These are phyloP conservation scores for Seladonia tumulorum DNA, from an alignment of 2,888 invertebrate species.

Conservation along the genomic window DNA sequence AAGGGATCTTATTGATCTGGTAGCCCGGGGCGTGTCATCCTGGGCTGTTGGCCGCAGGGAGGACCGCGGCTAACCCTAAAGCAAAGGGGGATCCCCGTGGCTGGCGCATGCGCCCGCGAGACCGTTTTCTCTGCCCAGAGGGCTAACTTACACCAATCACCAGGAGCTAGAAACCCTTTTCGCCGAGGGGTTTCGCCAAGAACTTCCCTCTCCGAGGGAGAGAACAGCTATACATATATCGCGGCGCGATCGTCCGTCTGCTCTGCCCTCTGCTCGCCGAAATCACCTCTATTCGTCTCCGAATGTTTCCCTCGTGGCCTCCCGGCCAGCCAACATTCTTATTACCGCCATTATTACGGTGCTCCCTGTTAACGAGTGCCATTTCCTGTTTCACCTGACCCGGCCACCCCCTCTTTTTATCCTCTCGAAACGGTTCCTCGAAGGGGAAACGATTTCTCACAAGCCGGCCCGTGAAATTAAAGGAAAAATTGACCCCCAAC, in stretches of 20 bases:
- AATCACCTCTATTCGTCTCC: slow-evolving; percentile 56
- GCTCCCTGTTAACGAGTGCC: slow-evolving; percentile 30
- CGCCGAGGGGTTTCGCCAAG: slow-evolving; percentile 69
- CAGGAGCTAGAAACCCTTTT: slow-evolving; percentile 82
- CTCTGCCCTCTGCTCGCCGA: slow-evolving; percentile 43
- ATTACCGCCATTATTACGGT: slow-evolving; percentile 47
- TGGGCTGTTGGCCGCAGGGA: slow-evolving; percentile 84
- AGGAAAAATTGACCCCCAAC: no score
- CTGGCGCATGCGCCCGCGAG: slow-evolving; percentile 78
- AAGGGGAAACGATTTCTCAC: background rate
- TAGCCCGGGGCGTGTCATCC: slow-evolving; percentile 85
- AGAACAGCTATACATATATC: slow-evolving; percentile 33
- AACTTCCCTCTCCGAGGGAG: slow-evolving; percentile 70
- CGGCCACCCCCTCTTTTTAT: background rate
- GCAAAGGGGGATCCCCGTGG: slow-evolving; percentile 78
- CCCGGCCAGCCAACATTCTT: slow-evolving; percentile 45
- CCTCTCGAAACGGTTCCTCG: background rate
- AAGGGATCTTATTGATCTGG: slow-evolving; percentile 85
- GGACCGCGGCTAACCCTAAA: slow-evolving; percentile 84
- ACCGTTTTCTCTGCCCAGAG: slow-evolving; percentile 79
- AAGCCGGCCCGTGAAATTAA: no score
- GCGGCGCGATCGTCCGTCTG: slow-evolving; percentile 45
- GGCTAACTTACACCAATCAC: slow-evolving; percentile 84
- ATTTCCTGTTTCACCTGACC: slow-evolving; percentile 4
- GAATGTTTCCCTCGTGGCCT: slow-evolving; percentile 63